These are phyloP conservation scores for Trididemnum miniatum DNA, from an alignment of 23 tunicate species.

Conservation along the genomic window DNA sequence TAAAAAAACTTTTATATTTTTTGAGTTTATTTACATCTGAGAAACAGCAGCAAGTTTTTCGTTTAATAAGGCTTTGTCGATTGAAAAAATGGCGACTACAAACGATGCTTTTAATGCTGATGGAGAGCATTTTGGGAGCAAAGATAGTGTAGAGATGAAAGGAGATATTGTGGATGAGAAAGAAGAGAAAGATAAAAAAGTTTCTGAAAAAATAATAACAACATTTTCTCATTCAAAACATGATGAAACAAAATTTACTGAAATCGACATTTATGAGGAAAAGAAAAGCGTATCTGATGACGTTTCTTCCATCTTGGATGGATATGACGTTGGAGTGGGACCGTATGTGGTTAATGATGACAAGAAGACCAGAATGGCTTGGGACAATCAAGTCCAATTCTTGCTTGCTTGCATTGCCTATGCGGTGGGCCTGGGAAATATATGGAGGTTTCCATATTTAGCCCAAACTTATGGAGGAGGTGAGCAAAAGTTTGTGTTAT, in stretches of 20 bases:
- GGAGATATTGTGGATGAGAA: neutral
- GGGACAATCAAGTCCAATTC: conserved; percentile 99
- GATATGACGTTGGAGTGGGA: conserved; percentile 79
- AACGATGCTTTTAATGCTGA: neutral
- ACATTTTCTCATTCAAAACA: too few species aligned
- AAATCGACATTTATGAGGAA: neutral
- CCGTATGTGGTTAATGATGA: conserved; percentile 44
- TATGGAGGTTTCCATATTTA: conserved; percentile 98
- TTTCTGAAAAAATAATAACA: neutral
- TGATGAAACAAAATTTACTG: neutral
- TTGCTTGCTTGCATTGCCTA: conserved; percentile 94
- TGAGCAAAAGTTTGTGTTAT: conserved; percentile 13
- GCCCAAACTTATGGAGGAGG: conserved; percentile 99
- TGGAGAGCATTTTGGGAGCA: neutral
- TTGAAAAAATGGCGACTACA: neutral
- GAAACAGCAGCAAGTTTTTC: too few species aligned
- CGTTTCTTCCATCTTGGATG: conserved; percentile 13
- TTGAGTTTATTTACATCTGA: too few species aligned
- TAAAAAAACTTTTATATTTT: too few species aligned
- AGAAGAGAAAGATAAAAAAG: neutral
- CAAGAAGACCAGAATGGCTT: conserved; percentile 67
- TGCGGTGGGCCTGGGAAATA: conserved; percentile 99
- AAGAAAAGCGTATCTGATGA: neutral
- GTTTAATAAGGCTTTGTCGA: too few species aligned
- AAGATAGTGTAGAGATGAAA: neutral